phyloP scores from a whole-genome alignment of 2,113 vertebrate species.

The Ciconia maguari region DNA sequence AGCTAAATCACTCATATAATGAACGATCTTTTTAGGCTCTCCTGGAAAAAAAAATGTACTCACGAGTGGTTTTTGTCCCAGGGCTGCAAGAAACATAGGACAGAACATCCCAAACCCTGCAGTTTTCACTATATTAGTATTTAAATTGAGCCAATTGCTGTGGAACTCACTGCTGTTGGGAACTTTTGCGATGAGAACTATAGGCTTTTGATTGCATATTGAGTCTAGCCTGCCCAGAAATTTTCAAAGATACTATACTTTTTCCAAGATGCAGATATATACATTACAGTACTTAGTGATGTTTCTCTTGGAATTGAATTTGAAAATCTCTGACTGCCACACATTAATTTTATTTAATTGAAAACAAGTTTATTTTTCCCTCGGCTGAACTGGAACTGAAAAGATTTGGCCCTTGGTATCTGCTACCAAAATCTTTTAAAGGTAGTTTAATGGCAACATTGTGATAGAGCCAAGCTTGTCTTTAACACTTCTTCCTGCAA shows the following conservation, averaged over 20 bases:
- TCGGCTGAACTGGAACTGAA: not conserved
- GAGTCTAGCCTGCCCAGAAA: not conserved
- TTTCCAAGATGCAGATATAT: not conserved
- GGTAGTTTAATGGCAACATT: not conserved
- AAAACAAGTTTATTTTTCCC: not conserved
- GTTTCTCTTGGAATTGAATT: slow-evolving; percentile 47
- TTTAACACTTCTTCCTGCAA: not conserved
- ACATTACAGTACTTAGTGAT: not conserved
- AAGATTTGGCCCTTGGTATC: not conserved
- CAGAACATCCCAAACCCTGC: not conserved
- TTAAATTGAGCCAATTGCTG: not conserved
- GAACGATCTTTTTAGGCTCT: not conserved
- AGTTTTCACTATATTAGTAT: not conserved
- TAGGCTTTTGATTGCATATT: not conserved
- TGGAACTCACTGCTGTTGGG: not conserved
- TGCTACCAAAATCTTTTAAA: not conserved
- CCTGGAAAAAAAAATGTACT: not conserved
- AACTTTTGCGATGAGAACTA: not conserved
- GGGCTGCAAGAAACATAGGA: not conserved
- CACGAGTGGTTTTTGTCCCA: not conserved
- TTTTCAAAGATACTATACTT: not conserved
- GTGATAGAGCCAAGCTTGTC: slow-evolving; percentile 16
- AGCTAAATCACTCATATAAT: not conserved
- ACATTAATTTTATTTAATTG: slow-evolving; percentile 23
- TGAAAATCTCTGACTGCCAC: not conserved